phyloP scores from a whole-genome alignment of 2,888 invertebrate genomes.

The Autographa gamma region DNA sequence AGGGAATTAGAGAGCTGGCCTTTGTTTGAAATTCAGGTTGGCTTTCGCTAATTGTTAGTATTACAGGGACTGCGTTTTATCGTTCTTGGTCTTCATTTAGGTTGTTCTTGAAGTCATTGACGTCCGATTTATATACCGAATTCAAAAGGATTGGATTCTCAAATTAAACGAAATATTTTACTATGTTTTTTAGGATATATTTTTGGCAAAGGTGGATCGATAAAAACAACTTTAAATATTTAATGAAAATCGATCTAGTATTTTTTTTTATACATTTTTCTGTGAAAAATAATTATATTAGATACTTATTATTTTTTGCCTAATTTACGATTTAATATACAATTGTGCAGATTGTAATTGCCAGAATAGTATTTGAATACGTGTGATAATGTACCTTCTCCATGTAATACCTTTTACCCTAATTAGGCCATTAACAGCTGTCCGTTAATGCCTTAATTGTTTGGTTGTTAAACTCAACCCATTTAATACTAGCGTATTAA shows the following conservation, averaged over 20 bases:
- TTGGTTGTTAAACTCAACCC: not conserved
- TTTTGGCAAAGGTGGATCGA: no score
- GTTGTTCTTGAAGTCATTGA: not conserved
- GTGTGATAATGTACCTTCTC: not conserved
- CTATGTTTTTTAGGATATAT: no score
- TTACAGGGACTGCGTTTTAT: not conserved
- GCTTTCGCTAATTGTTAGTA: not conserved
- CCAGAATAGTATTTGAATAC: not conserved
- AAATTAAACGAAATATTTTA: no score
- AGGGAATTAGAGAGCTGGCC: not conserved
- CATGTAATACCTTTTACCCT: not conserved
- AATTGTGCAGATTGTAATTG: no score
- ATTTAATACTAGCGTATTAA: not conserved
- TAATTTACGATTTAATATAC: no score
- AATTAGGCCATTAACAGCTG: constrained; percentile 1
- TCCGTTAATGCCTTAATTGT: constrained; percentile 1
- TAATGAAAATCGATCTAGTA: no score
- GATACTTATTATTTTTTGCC: no score
- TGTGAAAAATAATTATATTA: no score
- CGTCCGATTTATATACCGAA: not conserved
- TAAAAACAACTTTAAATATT: no score
- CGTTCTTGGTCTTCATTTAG: not conserved
- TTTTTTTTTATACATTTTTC: no score
- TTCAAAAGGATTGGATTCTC: no score
- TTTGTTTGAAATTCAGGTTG: constrained; percentile 4